Base-by-base conservation (phyloP, 1,140 invertebrate genomes). In the Augochlora pura region DNA sequence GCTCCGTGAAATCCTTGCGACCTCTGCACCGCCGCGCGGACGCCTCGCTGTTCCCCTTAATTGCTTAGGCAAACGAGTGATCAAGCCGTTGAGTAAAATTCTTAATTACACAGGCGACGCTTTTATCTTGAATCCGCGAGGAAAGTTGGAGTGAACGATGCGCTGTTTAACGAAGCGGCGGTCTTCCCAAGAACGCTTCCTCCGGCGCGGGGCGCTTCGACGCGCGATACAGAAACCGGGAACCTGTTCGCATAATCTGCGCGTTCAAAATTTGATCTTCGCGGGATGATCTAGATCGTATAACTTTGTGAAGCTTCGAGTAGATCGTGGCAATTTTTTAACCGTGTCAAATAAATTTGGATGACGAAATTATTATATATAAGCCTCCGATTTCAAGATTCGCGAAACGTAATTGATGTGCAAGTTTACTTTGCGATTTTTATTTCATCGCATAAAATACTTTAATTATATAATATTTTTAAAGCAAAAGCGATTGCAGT, bases 51-150 rank as follows among this genome's bases (percentile, higher is more conserved):
- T 4, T 39, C 32, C 32, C 25, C 32, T 5, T 71, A 71, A 63
- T 71, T 71, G 27, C 42, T 32, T 52, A 38, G 46, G 60, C 46
- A 62, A 77, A 77, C 42, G 21, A 18, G 27, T 70, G 49, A 70
- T 42, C 9, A 52, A 52, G 1, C n/a, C n/a, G 32, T 7, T 1
- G n/a, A 0, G 14, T 25, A 38, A 59, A 49, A 70, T 67, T 67
- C 18, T 67, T 57, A 46, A 67, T 66, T 57, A 62, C n/a, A 0
- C 23, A 10, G 7, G 7, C 0, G 42, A 6, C 16, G 23, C 12
- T 63, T 70, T 39, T 62, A 39, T 70, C 42, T 62, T 23, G 16
- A 16, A n/a, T 25, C 16, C 49, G 21, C 5, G n/a, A 52, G 25
- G 59, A 77, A 52, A 77, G 73, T 77, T 67, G 18, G 46, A 52